Conservation (phyloP, 2,888 invertebrate genomes). For the Falcaria lacertinaria region DNA sequence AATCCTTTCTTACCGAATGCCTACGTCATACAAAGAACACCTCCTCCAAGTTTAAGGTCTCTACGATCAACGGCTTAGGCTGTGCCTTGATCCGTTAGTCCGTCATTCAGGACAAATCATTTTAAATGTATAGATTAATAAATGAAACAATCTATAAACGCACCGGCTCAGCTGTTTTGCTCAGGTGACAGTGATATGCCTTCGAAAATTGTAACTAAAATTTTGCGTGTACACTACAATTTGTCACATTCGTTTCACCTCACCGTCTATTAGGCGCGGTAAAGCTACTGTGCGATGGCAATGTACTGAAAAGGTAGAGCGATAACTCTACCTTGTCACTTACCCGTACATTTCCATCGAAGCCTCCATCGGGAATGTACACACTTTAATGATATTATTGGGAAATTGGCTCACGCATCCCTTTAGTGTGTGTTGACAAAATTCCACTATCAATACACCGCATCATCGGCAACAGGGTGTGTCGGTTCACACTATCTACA, state of each 20-base stretch:
- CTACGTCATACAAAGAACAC: no score
- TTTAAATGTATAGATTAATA: no score
- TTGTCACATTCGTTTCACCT: background rate
- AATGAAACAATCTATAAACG: no score
- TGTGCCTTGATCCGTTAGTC: no score
- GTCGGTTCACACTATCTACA: conserved; percentile 70
- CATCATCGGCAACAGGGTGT: conserved; percentile 58
- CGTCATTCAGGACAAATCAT: no score
- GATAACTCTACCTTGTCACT: conserved; percentile 26
- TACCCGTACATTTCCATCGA: conserved; percentile 20
- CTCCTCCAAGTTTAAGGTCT: no score
- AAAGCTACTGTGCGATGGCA: conserved; percentile 18
- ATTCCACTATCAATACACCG: conserved; percentile 55
- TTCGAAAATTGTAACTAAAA: no score
- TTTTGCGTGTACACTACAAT: no score
- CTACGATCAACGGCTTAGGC: no score
- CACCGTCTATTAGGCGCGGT: background rate
- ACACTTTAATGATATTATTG: conserved; percentile 58
- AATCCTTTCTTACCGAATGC: no score
- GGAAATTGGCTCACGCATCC: conserved; percentile 54
- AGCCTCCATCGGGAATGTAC: conserved; percentile 27
- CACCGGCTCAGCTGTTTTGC: no score
- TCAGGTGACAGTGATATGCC: no score
- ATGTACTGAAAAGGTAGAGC: background rate
- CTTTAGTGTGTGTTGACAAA: conserved; percentile 52